A percentile compares a stretch with the other conserved stretches of the same genome.
These are phyloP conservation scores for Crypturellus undulatus DNA, from an alignment of 2,113 vertebrate species.

Conservation along the genomic window DNA sequence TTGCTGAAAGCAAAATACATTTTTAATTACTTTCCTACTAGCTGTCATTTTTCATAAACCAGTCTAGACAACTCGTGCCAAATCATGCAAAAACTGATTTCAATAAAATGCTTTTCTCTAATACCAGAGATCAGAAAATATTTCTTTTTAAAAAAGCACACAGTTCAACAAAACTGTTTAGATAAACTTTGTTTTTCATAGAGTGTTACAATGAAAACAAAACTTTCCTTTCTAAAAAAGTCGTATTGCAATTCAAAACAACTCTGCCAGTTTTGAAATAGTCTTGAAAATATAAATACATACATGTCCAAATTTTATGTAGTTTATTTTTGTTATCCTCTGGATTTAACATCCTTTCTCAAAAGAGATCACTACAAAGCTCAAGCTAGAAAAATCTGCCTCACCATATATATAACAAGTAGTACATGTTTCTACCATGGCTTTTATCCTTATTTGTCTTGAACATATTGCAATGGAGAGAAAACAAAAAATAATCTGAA, in stretches of 20 bases:
- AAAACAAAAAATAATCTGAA: constrained; percentile 53
- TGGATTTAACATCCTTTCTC: not conserved
- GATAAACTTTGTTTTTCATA: not conserved
- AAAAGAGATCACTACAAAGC: not conserved
- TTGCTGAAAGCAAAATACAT: constrained; percentile 88
- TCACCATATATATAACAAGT: not conserved
- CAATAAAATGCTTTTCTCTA: constrained; percentile 73
- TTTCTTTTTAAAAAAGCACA: not conserved
- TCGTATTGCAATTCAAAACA: not conserved
- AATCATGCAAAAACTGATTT: constrained; percentile 80
- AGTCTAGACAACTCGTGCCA: constrained; percentile 80
- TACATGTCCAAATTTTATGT: not conserved
- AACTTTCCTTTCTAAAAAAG: not conserved
- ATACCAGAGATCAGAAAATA: constrained; percentile 67
- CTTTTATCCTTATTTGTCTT: constrained; percentile 52
- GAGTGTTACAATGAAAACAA: not conserved
- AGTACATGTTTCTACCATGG: not conserved
- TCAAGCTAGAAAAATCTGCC: not conserved
- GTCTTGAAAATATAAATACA: constrained; percentile 6
- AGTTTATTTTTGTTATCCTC: not conserved
- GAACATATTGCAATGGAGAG: constrained; percentile 8
- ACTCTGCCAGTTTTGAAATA: not conserved
- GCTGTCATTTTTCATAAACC: constrained; percentile 87
- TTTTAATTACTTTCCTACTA: constrained; percentile 87
- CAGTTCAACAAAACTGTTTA: not conserved